These are phyloP conservation scores for Allobates femoralis DNA, from an alignment of 2,797 vertebrate genomes.

Conservation along the genomic window DNA sequence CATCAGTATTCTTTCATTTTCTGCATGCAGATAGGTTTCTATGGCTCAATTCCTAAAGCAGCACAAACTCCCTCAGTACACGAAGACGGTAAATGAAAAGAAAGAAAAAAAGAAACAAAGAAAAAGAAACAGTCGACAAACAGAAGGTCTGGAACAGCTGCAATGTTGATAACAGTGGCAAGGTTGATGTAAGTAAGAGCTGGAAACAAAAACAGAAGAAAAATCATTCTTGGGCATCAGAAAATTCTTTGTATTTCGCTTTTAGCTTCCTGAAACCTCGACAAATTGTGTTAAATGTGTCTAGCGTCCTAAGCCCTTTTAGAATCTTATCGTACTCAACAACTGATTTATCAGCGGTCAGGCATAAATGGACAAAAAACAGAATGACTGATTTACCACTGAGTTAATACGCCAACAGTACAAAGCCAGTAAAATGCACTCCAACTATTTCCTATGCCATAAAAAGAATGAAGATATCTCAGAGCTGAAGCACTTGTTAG, in stretches of 20 bases:
- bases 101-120: slow-evolving; percentile 8
- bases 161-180: slow-evolving; percentile 40
- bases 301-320: slow-evolving; percentile 56
- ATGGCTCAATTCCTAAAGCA: slow-evolving; percentile 4
- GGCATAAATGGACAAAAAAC: slow-evolving; percentile 56
- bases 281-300: slow-evolving; percentile 58
- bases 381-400: slow-evolving; percentile 61
- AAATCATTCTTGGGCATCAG: slow-evolving; percentile 44
- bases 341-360: slow-evolving; percentile 63
- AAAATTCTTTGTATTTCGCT: slow-evolving; percentile 45
- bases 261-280: slow-evolving; percentile 48
- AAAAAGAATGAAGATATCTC: slow-evolving; percentile 54
- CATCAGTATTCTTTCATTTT: slow-evolving; percentile 32
- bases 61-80: background rate
- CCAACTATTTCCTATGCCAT: slow-evolving; percentile 50
- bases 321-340: slow-evolving; percentile 52
- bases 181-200: slow-evolving; percentile 27
- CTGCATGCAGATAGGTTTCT: background rate
- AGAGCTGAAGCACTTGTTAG: slow-evolving; percentile 47
- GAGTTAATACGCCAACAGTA: slow-evolving; percentile 54
- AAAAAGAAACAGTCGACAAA: slow-evolving; percentile 24
- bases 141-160: slow-evolving; percentile 28
- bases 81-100: background rate
- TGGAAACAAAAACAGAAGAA: slow-evolving; percentile 43
- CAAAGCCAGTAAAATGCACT: slow-evolving; percentile 59